These are phyloP conservation scores for Xyliphius kryptos DNA, from an alignment of 2,113 vertebrate genomes.

Conservation along the genomic window DNA sequence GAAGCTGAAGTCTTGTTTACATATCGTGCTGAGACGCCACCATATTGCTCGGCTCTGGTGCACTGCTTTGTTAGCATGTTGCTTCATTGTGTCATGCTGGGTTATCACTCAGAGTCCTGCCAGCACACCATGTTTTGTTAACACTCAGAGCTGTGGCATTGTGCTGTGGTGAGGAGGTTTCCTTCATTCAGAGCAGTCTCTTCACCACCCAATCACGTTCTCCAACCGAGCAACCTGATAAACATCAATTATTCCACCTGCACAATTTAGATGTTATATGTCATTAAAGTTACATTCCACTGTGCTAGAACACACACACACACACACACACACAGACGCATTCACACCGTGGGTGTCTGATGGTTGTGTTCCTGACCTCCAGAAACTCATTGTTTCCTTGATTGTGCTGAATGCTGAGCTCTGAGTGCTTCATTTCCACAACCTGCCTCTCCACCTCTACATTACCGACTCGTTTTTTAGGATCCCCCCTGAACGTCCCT, in stretches of 20 bases:
- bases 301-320: not conserved
- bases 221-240: constrained; percentile 19
- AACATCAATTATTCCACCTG: constrained; percentile 4
- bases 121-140: constrained; percentile 30
- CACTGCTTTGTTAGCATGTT: constrained; percentile 9
- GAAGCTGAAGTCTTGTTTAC: constrained; percentile 9
- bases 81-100: constrained; percentile 18
- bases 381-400: no score
- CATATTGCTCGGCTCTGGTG: constrained; percentile 27
- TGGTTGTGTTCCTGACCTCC: no score
- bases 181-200: constrained; percentile 21
- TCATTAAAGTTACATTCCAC: not conserved
- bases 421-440: no score
- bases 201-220: constrained; percentile 19
- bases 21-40: constrained; percentile 24
- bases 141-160: constrained; percentile 14
- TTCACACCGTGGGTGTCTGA: not conserved
- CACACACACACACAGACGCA: not conserved
- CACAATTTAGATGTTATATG: not conserved
- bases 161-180: constrained; percentile 17
- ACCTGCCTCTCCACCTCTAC: no score
- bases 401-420: no score
- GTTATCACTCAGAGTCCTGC: constrained; percentile 25
- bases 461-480: no score
- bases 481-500: no score